These are phyloP conservation scores for Carposina sasakii DNA, from an alignment of 1,140 invertebrate species.

Conservation along the genomic window DNA sequence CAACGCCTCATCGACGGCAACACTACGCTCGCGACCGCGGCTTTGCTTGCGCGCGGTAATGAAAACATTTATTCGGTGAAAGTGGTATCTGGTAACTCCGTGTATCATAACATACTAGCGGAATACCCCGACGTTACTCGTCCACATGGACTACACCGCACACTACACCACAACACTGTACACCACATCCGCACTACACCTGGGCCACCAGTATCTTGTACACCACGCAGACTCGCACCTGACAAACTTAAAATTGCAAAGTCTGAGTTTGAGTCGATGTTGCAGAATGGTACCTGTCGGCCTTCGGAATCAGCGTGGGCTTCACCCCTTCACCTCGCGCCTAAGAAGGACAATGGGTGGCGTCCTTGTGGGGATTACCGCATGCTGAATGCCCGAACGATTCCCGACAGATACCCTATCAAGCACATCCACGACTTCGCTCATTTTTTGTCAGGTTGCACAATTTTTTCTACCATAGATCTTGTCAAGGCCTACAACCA, in stretches of 20 bases:
- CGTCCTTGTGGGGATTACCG: constrained; percentile 39
- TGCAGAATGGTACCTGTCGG: constrained; percentile 35
- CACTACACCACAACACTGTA: not conserved
- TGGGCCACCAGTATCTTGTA: constrained; percentile 25
- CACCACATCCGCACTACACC: constrained; percentile 4
- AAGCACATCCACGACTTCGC: constrained; percentile 37
- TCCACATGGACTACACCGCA: not conserved
- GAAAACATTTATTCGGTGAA: not conserved
- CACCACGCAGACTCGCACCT: not conserved
- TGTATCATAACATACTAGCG: constrained; percentile 1
- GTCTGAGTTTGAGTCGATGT: not conserved
- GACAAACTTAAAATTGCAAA: constrained; percentile 2
- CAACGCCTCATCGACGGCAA: not conserved
- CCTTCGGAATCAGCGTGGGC: constrained; percentile 60
- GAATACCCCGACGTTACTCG: constrained; percentile 3
- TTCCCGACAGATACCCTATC: constrained; percentile 55
- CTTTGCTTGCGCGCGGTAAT: not conserved
- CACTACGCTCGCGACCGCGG: not conserved
- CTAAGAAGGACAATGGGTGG: constrained; percentile 32
- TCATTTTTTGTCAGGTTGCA: constrained; percentile 32
- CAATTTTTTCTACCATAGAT: constrained; percentile 67
- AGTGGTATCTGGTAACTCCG: not conserved
- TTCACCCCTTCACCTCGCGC: constrained; percentile 52
- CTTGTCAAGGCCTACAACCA: constrained; percentile 66
- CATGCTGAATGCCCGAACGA: constrained; percentile 47